Base-by-base conservation (phyloP, 2,797 vertebrate genomes). In the Euphonia xanthogaster region DNA sequence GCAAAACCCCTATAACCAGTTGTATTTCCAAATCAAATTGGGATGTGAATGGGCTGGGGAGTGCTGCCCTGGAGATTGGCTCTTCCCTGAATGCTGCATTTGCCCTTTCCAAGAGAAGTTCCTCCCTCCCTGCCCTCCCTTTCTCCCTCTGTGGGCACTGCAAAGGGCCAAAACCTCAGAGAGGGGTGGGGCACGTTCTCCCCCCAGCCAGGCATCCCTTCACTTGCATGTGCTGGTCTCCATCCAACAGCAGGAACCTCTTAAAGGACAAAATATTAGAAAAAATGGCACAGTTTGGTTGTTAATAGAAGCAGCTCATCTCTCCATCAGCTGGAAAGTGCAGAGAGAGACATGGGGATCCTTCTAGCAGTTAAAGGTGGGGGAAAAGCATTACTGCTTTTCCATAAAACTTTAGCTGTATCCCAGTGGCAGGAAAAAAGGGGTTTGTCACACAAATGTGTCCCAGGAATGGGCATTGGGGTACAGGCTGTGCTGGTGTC, bases 381-480 rank as follows among this genome's bases (percentile, higher is more conserved):
- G n/a, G 5, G 0, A 33, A 65, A 81, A 24, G 3, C 6, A 3
- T 9, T 5, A 2, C 3, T 40, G 17, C 12, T 67, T 53, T 63
- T 62, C 45, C 27, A 11, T 50, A 18, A 45, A 45, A 2, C 18
- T 39, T 25, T 9, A 13, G 9, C 30, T 66, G 3, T 4, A 7
- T 21, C 27, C 30, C 15, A 12, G 33, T 2, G 30, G 27, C 10
- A n/a, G 20, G 20, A 39, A 30, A 47, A 47, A 47, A 67, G 17
- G 40, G 15, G 2, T 35, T 86, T 81, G 31, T 18, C 25, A 19
- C 44, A 27, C 8, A 7, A 3, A 1, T 4, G 1, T 3, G 0
- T 5, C 23, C 8, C 21, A 37, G 31, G 8, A 7, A 19, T 16
- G 33, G 12, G 4, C n/a, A 18, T 0, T 4, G 22, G n/a, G 19